Evolutionary conservation across 2,888 invertebrate genomes (phyloP).

Genomic region (Hydropsyche betteni): DNA sequence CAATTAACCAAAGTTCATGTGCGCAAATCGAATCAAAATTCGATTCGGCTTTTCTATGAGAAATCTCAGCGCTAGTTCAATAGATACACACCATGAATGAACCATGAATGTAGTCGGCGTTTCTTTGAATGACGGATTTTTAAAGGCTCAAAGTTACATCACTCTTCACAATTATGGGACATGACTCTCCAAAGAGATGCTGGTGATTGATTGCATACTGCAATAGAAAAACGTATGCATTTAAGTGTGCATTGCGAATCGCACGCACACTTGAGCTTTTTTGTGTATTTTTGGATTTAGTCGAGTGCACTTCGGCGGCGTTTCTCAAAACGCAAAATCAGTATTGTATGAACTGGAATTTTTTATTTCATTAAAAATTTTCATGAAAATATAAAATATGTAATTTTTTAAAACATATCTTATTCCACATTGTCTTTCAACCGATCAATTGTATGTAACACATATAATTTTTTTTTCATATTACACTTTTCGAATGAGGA

Average conservation of each 20-base stretch:
- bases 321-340: too few relatives aligned
- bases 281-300: too few relatives aligned
- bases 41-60: constrained; percentile 1
- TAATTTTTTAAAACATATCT: too few relatives aligned
- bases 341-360: not conserved
- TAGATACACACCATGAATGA: too few relatives aligned
- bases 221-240: not conserved
- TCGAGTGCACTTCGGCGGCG: too few relatives aligned
- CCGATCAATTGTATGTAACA: not conserved
- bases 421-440: too few relatives aligned
- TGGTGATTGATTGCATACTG: constrained; percentile 28
- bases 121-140: too few relatives aligned
- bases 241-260: too few relatives aligned
- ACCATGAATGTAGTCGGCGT: too few relatives aligned
- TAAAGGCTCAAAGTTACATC: constrained; percentile 15
- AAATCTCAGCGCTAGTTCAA: too few relatives aligned
- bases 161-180: constrained; percentile 13
- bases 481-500: not conserved
- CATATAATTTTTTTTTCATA: not conserved
- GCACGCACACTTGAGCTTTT: too few relatives aligned
- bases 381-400: not conserved
- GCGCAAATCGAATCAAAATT: constrained; percentile 1
- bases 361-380: not conserved
- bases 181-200: constrained; percentile 32
- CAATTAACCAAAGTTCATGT: not conserved